Evolutionary conservation across 2,888 invertebrate genomes (phyloP), one percentile per base, ranked within the genome.

Genomic region (Hypomecis punctinalis): DNA sequence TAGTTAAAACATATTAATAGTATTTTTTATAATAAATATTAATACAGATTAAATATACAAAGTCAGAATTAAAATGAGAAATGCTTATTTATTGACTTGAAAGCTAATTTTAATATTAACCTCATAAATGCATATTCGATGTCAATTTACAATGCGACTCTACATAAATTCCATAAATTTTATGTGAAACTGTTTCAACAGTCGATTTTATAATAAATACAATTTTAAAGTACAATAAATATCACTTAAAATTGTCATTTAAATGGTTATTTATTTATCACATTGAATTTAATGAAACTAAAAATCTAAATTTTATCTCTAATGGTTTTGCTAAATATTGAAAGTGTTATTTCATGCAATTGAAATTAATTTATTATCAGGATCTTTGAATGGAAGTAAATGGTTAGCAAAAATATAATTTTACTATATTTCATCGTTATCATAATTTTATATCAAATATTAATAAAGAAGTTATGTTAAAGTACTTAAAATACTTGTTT

Each of bases 381-480:
- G 6, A 5, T 47, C 6, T 39, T 55, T 46, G 47, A 23, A 33
- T 56, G 13, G 23, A 36, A 56, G 37, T 39, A 45, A 46, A 56
- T 23, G 35, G 36, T 10, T n/a, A 23, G 46, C 11, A 36, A 5
- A 36, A 36, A 35, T 54, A 46, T 11, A n/a, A n/a, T 39, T 23
- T 56, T 47, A 6, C 39, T n/a, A 33, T 56, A 33, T 56, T 39
- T 47, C 37, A 8, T 23, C 47, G 9, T 56, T 40, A 56, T 39
- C 11, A 47, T 56, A 56, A 47, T n/a, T 47, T 56, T 33, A 56
- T n/a, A 37, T 33, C 33, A 47, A 2, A 5, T 7, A 46, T 40
- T 47, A 39, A 47, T 47, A 47, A 40, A 33, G 13, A 46, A 37
- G 35, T 47, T 46, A 5, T 23, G 9, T 40, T 47, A 56, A 46